A percentile compares a stretch with the other conserved stretches of the same genome.
Evolutionary conservation across 53 echinoderm and acorn worm species (phyloP).

Genomic region (Holothuria scabra): DNA sequence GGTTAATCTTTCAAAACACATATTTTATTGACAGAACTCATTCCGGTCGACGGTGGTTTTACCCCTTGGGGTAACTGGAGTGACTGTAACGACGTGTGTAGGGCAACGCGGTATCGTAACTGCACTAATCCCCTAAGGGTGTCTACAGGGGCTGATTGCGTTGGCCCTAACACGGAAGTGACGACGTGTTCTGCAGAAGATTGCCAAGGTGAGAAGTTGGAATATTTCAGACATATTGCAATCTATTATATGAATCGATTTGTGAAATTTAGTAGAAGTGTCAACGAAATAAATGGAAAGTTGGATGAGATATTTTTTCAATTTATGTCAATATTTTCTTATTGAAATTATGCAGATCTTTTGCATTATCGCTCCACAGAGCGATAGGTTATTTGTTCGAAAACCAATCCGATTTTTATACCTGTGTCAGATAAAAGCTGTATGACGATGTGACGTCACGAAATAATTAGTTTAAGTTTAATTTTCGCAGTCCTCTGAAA

Average conservation of each 20-base stretch:
- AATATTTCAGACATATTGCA: too few relatives aligned
- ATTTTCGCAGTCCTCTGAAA: too few relatives aligned
- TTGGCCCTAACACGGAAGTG: slow-evolving; percentile 63
- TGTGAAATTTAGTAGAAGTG: background rate
- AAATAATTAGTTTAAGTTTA: too few relatives aligned
- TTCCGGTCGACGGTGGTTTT: slow-evolving; percentile 78
- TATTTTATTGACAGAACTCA: slow-evolving; percentile 41
- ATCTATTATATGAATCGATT: too few relatives aligned
- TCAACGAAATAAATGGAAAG: background rate
- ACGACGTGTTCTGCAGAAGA: slow-evolving; percentile 38
- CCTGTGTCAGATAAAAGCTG: too few relatives aligned
- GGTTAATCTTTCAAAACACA: background rate
- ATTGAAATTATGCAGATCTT: too few relatives aligned
- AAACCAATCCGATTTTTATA: too few relatives aligned
- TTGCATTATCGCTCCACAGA: too few relatives aligned
- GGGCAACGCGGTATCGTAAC: slow-evolving; percentile 69
- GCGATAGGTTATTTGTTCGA: too few relatives aligned
- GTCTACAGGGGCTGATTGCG: slow-evolving; percentile 66
- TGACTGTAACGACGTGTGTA: slow-evolving; percentile 65
- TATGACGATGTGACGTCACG: too few relatives aligned
- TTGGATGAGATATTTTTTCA: background rate
- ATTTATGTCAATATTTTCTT: too few relatives aligned
- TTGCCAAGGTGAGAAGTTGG: slow-evolving; percentile 43
- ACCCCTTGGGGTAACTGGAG: slow-evolving; percentile 72
- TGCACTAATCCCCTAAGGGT: slow-evolving; percentile 73